Base-by-base conservation (phyloP, 2,888 invertebrate genomes). In the Ochlodes sylvanus region DNA sequence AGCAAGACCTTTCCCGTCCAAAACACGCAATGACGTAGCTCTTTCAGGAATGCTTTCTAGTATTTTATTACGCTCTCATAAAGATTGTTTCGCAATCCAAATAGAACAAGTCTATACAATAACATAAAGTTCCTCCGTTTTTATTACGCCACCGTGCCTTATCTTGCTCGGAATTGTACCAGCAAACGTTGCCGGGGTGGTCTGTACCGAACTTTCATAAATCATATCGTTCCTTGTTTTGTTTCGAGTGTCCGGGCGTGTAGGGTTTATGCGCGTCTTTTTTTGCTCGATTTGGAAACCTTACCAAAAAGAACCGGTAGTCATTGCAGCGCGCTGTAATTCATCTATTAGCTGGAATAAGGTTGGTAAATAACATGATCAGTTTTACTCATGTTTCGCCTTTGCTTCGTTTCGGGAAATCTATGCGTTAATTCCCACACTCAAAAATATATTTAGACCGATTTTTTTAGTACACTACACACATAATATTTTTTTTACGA, bases 91-190 rank as follows among this genome's bases (percentile, higher is more conserved):
- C 42, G 15, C 57, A 42, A 42, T 58, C 6, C 57, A 58, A 58
- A 58, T 58, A 57, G 41, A 57, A 58, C 17, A 21, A 56, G 19
- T 57, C 57, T 14, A 42, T 58, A 58, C 57, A 58, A 58, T 58
- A 42, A 58, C 57, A 58, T 38, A 19, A 58, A 42, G 42, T 58
- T 58, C 38, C 55, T 34, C 19, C 7, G 57, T 58, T 58, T 58
- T 58, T 58, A 58, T 58, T 58, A 44, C 27, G 19, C 17, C 7
- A 12, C 50, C 21, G 21, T 44, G 58, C 58, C 58, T 58, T 58
- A 58, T 58, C 58, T 44, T 9, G 57, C 19, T 19, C 41, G 21
- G 15, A 21, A 54, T 34, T 34, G 58, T 21, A 58, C 57, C 15
- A 52, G 19, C 50, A 57, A 41, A 58, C 27, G n/a, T 58, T 58